Evolutionary conservation across 53 echinoderm and acorn worm species (phyloP), one percentile per base, ranked within the genome.

Genomic region (Mesocentrotus franciscanus): DNA sequence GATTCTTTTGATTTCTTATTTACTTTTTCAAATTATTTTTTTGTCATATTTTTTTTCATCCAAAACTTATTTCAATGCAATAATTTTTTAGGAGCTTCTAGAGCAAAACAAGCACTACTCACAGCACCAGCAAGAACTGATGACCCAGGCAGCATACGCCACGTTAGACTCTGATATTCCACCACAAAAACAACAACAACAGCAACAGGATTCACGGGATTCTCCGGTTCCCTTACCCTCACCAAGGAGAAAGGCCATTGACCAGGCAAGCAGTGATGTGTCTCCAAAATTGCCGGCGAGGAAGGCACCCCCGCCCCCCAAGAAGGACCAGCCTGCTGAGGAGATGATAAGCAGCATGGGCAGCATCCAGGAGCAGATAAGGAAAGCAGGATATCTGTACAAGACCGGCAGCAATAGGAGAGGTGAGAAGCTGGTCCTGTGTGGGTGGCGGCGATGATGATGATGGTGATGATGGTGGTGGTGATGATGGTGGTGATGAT

Each of bases 331-430:
- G 9, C 57, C 92, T 9, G 18, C 76, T 4, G 95, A 94, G 66
- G 87, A 61, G 4, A 62, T 94, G 14, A 11, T 56, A 12, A 85
- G 85, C 87, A 94, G 95, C 29, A 42, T 85, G n/a, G 97, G 95
- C n/a, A 97, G 97, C 84, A 97, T 96, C 10, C 96, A 97, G 78
- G 98, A 98, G 39, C 89, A 93, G 29, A 95, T 97, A n/a, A 85
- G 89, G 29, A 92, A 97, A 60, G 89, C 95, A 13, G 98, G 99
- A 6, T 98, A 96, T 76, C 92, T 99, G n/a, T 94, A 93, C 92
- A 99, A 98, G 96, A 97, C 98, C 60, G 99, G 97, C 20, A 97
- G 96, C 85, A 97, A 96, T 74, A 98, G 98, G 78, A 99, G 96
- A 95, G 98, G 98, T 97, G 74, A 71, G 95, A 7, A 56, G 92